Percentiles rank a stretch among this genome's conserved stretches.
phyloP scores from a whole-genome alignment of 2,113 vertebrate genomes.

The Lampris incognitus region DNA sequence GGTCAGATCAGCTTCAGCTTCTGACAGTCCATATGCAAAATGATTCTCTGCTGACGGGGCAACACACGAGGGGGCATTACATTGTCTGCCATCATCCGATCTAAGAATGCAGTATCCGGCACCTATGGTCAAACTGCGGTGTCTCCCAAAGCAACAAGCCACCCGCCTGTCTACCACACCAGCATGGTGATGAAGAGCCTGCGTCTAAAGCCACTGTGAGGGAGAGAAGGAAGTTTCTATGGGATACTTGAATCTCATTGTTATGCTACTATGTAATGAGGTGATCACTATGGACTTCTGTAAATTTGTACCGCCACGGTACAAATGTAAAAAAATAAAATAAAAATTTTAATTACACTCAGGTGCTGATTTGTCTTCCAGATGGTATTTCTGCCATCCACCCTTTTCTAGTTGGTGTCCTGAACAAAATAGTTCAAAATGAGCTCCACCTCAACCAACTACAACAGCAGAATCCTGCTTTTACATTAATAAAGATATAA shows the following conservation, averaged over 20 bases:
- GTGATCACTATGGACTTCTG: no score
- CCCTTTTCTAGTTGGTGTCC: no score
- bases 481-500: no score
- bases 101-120: conserved; percentile 55
- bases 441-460: no score
- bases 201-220: conserved; percentile 43
- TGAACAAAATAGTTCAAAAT: no score
- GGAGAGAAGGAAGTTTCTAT: conserved; percentile 28
- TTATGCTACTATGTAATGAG: background rate
- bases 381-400: no score
- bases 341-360: no score
- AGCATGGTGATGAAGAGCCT: conserved; percentile 33
- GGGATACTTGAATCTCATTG: conserved; percentile 25
- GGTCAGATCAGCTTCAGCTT: no score
- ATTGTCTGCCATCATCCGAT: conserved; percentile 45
- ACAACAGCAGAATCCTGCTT: no score
- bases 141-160: conserved; percentile 55
- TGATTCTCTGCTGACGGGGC: background rate
- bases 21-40: conserved; percentile 37
- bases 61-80: conserved; percentile 19
- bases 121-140: conserved; percentile 33
- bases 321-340: no score
- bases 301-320: no score
- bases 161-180: conserved; percentile 49
- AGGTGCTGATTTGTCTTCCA: no score